phyloP scores from a whole-genome alignment of 2,888 invertebrate genomes.

The Folsomia candida region DNA sequence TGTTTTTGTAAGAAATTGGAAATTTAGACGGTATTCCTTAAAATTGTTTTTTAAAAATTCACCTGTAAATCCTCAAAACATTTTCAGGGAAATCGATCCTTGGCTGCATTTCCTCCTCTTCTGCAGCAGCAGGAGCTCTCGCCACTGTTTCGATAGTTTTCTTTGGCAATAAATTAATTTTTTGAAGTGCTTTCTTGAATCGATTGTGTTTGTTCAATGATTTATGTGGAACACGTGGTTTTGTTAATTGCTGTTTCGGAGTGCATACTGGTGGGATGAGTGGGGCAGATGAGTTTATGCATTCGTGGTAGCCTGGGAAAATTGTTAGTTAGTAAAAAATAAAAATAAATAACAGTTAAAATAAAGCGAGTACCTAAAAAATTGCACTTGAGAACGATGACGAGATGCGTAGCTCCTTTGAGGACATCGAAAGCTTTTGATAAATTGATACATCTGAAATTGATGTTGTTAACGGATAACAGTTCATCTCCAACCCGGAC shows the following conservation, averaged over 20 bases:
- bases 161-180: conserved; percentile 85
- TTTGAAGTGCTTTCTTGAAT: conserved; percentile 69
- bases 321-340: too few species aligned
- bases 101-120: conserved; percentile 53
- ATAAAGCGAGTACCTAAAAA: conserved; percentile 68
- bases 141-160: conserved; percentile 63
- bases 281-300: conserved; percentile 18
- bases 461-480: conserved; percentile 95
- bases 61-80: conserved; percentile 81
- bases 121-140: background rate
- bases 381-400: conserved; percentile 95
- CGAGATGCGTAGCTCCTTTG: conserved; percentile 88
- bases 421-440: conserved; percentile 89
- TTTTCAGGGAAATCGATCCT: conserved; percentile 87
- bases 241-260: background rate
- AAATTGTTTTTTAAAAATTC: too few species aligned
- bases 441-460: conserved; percentile 89
- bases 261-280: conserved; percentile 7
- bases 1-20: too few species aligned
- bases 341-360: background rate
- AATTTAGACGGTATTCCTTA: too few species aligned
- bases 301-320: conserved; percentile 34
- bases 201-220: background rate
- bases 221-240: background rate
- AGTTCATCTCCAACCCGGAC: conserved; percentile 97